phyloP scores from a whole-genome alignment of 2,888 invertebrate genomes.

The Acanthosepion lycidas region DNA sequence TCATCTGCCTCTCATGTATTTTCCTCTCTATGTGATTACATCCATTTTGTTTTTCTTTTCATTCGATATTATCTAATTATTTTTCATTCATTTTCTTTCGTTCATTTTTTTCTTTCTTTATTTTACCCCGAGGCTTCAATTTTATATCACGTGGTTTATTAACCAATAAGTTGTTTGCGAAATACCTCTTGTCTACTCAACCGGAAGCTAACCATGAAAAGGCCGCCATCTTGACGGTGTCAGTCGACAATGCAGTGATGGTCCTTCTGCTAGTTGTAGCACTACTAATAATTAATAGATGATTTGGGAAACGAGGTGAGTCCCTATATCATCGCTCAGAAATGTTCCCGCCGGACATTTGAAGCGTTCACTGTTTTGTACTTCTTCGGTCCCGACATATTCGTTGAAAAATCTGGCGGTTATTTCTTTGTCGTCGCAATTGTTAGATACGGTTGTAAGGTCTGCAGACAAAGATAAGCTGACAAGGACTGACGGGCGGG shows the following conservation, averaged over 20 bases:
- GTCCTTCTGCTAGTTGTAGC: too few relatives aligned
- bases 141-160: background rate
- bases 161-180: background rate
- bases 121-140: background rate
- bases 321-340: background rate
- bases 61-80: background rate
- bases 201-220: background rate
- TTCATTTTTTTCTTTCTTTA: background rate
- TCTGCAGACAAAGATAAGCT: background rate
- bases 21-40: background rate
- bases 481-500: background rate
- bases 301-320: background rate
- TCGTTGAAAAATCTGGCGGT: background rate
- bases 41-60: background rate
- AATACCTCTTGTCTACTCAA: slow-evolving; percentile 23
- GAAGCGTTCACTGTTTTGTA: background rate
- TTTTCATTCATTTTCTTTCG: background rate
- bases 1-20: background rate
- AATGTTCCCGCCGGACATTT: background rate
- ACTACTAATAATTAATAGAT: too few relatives aligned
- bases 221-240: background rate
- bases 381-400: background rate
- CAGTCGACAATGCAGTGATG: background rate
- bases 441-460: background rate
- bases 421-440: background rate